Base-by-base conservation (phyloP, 2,797 vertebrate genomes). In the Rhinophrynus dorsalis region DNA sequence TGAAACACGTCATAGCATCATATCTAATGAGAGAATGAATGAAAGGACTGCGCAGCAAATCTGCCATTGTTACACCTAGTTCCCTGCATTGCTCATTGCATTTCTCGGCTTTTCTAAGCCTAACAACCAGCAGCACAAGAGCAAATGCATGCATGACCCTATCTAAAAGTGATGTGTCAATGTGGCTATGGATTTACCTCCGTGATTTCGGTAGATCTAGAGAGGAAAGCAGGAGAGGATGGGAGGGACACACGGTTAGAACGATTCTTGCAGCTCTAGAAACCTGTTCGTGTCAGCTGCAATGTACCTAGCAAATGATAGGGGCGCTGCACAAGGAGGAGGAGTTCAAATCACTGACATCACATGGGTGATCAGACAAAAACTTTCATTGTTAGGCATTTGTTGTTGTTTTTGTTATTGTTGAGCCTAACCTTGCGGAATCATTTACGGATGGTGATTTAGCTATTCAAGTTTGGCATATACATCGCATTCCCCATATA, bases 11-110 rank as follows among this genome's bases (percentile, higher is more conserved):
- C 68, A 63, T 2, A 57, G 15, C 60, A 63, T 38, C 51, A 15
- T 30, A 63, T 38, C 38, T 38, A 57, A 2, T 24, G n/a, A 17
- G 30, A 23, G 42, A 42, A 72, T 51, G 52, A 65, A 65, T 72
- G 60, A 47, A 55, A 63, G 50, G 38, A 52, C 56, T 65, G 40
- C 52, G 52, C 38, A 70, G 47, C 27, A 54, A 52, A 11, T 68
- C 76, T 66, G 66, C 77, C 76, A 80, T 59, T 73, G 50, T 67
- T 65, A 15, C 13, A 4, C 4, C 29, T 30, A 30, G 29, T 30
- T 38, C 30, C 17, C 26, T 50, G 58, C 68, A 67, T 67, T 62
- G 71, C 21, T 37, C 9, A 47, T 33, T 57, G 17, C 23, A 17
- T 63, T 62, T 44, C 73, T 57, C 48, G n/a, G 33, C 5, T 42